Conservation (phyloP, 2,888 invertebrate species). For the Dichetophora obliterata region DNA sequence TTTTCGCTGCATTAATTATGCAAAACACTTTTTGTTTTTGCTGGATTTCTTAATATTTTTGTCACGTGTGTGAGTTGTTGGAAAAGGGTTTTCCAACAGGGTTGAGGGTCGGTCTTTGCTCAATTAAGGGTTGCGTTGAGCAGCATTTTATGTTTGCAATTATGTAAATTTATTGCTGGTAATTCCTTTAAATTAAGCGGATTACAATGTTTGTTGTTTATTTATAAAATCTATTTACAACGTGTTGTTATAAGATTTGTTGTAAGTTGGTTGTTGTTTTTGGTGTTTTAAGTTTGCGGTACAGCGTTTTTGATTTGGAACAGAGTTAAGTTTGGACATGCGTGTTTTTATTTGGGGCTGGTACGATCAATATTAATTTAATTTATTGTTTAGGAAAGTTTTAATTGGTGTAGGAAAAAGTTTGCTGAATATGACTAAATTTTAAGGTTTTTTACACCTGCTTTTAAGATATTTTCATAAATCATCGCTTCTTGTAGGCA, state of each 20-base stretch:
- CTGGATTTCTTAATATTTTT: slow-evolving; percentile 22
- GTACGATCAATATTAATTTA: too few relatives aligned
- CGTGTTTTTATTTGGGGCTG: background rate
- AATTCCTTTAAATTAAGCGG: slow-evolving; percentile 68
- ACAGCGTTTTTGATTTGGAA: background rate
- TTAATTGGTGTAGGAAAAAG: too few relatives aligned
- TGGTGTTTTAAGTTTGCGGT: background rate
- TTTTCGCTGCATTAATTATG: slow-evolving; percentile 62
- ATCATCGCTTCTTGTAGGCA: too few relatives aligned
- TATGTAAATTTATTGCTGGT: slow-evolving; percentile 63
- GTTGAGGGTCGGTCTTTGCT: background rate
- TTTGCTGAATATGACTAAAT: too few relatives aligned
- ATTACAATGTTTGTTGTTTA: slow-evolving; percentile 60
- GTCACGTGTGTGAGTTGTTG: background rate
- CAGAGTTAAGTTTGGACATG: background rate
- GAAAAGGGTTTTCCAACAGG: background rate
- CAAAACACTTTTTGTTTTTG: slow-evolving; percentile 63
- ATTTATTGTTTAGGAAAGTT: too few relatives aligned
- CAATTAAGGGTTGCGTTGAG: slow-evolving; percentile 34
- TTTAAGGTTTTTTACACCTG: too few relatives aligned
- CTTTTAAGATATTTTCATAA: too few relatives aligned
- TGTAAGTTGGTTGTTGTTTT: slow-evolving; percentile 5
- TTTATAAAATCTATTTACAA: slow-evolving; percentile 35
- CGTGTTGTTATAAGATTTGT: slow-evolving; percentile 22
- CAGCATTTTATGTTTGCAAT: slow-evolving; percentile 54